Evolutionary conservation across 2,113 vertebrate species (phyloP).

Genomic region (Oxygymnocypris stewartii): DNA sequence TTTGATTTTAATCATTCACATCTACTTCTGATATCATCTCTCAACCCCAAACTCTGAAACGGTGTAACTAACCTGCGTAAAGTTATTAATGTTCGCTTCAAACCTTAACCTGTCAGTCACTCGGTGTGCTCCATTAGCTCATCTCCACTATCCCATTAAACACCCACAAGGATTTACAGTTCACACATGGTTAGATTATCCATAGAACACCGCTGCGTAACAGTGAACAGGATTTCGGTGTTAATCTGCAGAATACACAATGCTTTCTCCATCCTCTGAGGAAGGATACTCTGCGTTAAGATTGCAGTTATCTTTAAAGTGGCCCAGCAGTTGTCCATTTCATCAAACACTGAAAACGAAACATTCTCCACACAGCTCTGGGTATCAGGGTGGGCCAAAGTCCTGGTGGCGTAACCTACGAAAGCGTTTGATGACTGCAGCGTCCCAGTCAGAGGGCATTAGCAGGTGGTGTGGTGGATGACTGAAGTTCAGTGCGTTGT

Average conservation of each 20-base stretch:
- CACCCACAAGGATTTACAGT: not conserved
- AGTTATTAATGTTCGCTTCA: not conserved
- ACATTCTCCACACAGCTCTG: not conserved
- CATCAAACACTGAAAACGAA: not conserved
- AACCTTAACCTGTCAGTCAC: constrained; percentile 15
- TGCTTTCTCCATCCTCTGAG: not conserved
- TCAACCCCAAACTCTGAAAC: not conserved
- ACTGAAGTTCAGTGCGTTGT: constrained; percentile 52
- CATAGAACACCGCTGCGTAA: not conserved
- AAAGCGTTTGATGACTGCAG: constrained; percentile 42
- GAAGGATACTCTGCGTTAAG: not conserved
- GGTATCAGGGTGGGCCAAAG: not conserved
- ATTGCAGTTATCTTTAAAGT: not conserved
- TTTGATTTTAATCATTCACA: not conserved
- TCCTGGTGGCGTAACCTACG: constrained; percentile 33
- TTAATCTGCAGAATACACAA: constrained; percentile 24
- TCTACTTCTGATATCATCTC: not conserved
- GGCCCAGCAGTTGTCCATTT: not conserved
- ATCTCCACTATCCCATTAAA: not conserved
- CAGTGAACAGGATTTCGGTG: not conserved
- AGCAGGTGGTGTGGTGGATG: constrained; percentile 24
- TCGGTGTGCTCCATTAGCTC: not conserved
- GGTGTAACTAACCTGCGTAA: not conserved
- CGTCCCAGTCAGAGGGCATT: constrained; percentile 35
- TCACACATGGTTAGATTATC: constrained; percentile 22